Conservation (phyloP, 2,113 vertebrate species). For the Chamaea fasciata region DNA sequence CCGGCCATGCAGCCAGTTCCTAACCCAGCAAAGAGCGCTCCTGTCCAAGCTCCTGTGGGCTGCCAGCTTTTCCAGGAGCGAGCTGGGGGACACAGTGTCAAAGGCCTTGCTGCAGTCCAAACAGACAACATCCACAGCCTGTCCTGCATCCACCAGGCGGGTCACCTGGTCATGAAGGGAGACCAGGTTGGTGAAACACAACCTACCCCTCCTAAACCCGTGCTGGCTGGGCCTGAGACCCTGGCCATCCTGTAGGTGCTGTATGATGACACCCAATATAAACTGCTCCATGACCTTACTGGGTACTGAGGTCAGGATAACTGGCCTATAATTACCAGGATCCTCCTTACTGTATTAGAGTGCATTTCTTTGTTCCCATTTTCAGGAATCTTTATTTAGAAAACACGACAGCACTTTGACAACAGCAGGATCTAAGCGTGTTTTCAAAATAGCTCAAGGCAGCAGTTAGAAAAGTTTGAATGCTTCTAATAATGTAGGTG, state of each 20-base stretch:
- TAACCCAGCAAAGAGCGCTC: not conserved
- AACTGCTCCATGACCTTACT: not conserved
- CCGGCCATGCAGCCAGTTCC: not conserved
- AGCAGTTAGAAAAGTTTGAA: not conserved
- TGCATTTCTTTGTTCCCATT: not conserved
- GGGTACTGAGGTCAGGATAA: not conserved
- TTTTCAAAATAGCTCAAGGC: not conserved
- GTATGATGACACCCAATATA: too few species aligned
- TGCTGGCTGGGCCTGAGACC: not conserved
- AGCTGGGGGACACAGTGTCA: not conserved
- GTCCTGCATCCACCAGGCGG: fast-evolving
- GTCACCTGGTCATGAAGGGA: too few species aligned
- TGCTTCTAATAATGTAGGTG: not conserved
- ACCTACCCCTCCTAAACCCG: not conserved
- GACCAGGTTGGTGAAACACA: fast-evolving
- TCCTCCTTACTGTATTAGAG: not conserved
- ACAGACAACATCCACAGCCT: not conserved
- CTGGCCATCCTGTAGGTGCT: not conserved
- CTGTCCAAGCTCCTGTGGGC: too few species aligned
- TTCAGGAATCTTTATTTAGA: not conserved
- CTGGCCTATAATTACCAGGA: not conserved
- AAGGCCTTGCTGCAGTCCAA: not conserved
- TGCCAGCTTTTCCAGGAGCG: not conserved
- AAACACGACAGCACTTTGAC: not conserved
- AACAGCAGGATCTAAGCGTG: not conserved